Percentiles rank a stretch among this genome's conserved stretches.
These are phyloP conservation scores for Limosa lapponica DNA, from an alignment of 2,797 vertebrate species.

Conservation along the genomic window DNA sequence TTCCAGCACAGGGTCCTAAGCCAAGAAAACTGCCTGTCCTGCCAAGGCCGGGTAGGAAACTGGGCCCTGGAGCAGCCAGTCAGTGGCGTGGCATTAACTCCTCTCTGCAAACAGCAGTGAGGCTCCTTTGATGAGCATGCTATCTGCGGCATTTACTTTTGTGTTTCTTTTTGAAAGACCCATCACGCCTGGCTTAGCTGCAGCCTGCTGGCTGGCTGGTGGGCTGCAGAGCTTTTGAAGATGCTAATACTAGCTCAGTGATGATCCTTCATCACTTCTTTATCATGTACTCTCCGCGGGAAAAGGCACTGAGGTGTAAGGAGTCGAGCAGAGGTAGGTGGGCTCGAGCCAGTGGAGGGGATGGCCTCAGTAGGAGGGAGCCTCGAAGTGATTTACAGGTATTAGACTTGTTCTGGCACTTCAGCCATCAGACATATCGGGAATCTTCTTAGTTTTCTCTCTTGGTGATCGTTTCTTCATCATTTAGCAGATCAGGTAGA, in stretches of 20 bases:
- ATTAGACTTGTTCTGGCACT: background rate
- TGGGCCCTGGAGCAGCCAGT: background rate
- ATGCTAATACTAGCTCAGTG: background rate
- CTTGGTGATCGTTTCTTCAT: background rate
- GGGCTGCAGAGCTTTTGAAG: background rate
- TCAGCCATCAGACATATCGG: background rate
- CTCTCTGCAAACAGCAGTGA: background rate
- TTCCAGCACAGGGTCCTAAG: constrained; percentile 36
- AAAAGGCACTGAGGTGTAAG: background rate
- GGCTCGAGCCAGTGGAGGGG: background rate
- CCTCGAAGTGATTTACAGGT: background rate
- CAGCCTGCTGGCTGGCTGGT: background rate
- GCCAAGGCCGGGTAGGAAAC: constrained; percentile 1
- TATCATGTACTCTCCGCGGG: background rate
- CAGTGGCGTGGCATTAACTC: background rate
- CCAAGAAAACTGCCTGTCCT: constrained; percentile 66
- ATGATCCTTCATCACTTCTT: background rate
- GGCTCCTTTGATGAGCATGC: background rate
- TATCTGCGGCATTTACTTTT: background rate
- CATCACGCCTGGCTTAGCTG: background rate
- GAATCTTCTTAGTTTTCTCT: background rate
- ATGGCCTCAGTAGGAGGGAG: background rate
- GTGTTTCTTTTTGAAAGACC: background rate
- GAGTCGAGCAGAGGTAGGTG: background rate
- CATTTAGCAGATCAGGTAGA: background rate